Evolutionary conservation across 2,888 invertebrate species (phyloP), one percentile per base, ranked within the genome.

Genomic region (Tolmerus cingulatus): DNA sequence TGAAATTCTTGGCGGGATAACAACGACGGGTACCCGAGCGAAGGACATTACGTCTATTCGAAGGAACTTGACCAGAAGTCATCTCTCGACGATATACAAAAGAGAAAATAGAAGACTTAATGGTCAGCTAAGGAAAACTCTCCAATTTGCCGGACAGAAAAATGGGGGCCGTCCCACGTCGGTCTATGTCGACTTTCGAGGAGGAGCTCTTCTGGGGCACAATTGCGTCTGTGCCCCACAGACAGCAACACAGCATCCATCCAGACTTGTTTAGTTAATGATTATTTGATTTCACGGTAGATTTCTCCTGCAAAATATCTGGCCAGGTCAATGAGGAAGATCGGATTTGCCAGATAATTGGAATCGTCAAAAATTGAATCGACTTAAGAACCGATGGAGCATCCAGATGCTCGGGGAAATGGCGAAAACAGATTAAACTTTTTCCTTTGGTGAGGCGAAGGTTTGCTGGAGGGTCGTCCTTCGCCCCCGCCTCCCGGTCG

Each of bases 221-320:
- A 55, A 55, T 55, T 55, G 55, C 19, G 55, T 55, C 55, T 55
- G 55, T 55, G 19, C 55, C n/a, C 55, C 19, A 55, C 19, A n/a
- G 55, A 37, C 40, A 37, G 19, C 16, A 37, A 12, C 16, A 78
- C 43, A 78, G 19, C 78, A 40, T 37, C 34, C 78, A 40, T 74
- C 74, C 40, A 78, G 78, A 78, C 78, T 19, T 81, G 55, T 55
- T 81, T 81, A 81, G 81, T 81, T 81, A 81, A 81, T 81, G 81
- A 55, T 81, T 81, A 81, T 81, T 81, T 81, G 81, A 81, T 81
- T 81, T 81, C 81, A 81, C 81, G 81, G 81, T 30, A 81, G 81
- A 81, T 81, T 81, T 81, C 55, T 81, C 34, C 81, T 27, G 34
- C 81, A 51, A 81, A 81, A 81, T 81, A 30, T 55, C 55, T 55